Evolutionary conservation across 2,113 vertebrate species (phyloP), one percentile per base, ranked within the genome.

Genomic region (Nicator chloris): DNA sequence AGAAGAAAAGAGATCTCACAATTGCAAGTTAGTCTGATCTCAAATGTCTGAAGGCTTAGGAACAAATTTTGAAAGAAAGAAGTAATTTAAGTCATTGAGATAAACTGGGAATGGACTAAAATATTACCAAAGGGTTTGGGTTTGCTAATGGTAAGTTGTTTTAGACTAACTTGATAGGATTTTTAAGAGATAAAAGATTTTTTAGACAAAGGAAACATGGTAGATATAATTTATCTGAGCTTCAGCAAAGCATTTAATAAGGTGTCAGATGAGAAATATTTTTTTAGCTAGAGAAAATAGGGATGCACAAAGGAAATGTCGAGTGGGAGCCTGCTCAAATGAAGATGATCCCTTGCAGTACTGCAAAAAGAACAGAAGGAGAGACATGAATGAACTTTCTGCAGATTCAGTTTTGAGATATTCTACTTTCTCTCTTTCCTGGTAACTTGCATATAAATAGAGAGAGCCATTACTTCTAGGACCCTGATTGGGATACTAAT

Each of bases 221-320:
- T 86, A 72, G 79, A 33, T 86, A 85, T 92, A 85, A 95, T 95
- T 92, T 90, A 85, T 83, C 79, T 80, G 75, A 70, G 93, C 59
- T 95, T 77, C 90, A 80, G n/a, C 53, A 95, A 90, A 77, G 75
- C 79, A 92, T 95, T 96, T 95, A 95, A 80, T 83, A 90, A 93
- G 37, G 50, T 5, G 3, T 71, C 88, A 92, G 66, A 82, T 59
- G 90, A 88, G 93, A 95, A 95, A 92, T 88, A 3, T 85, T 82
- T 90, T 86, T 93, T 88, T 50, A 93, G 71, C 26, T 33, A 60
- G 59, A 86, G 70, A 95, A 95, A 94, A 93, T 63, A 92, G 54
- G 42, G 30, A 86, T 57, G 39, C 85, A 54, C 10, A 12, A 45
- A 77, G 79, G 73, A 94, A 85, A 56, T n/a, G 11, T 28, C 93